Evolutionary conservation across 2,797 vertebrate genomes (phyloP), one percentile per base, ranked within the genome.

Genomic region (Poecilia gillii): DNA sequence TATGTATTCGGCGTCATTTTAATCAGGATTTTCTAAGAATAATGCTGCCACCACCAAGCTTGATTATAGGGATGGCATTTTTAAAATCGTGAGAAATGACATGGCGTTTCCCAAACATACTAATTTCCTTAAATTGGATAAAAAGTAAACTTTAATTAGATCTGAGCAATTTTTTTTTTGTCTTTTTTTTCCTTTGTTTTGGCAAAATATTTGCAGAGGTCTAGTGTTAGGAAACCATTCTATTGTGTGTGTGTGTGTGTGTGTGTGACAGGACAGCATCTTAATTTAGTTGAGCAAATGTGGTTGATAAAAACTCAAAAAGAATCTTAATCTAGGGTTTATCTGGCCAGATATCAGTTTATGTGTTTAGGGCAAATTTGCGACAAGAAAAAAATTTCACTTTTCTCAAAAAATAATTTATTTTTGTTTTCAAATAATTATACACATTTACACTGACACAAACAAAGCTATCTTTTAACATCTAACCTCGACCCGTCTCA

Each of bases 331-430:
- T 23, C 1, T 51, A 51, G 49, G 5, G 2, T 57, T 57, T 12
- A 47, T 18, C 4, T 47, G 46, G 46, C 46, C 6, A 18, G 18
- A 47, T 18, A 18, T 47, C 46, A 47, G 46, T 18, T 16, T 1
- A 46, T 47, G 16, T 47, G 4, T 47, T 47, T 18, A 47, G 46
- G 46, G 4, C 4, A 0, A 18, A 47, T 47, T 18, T 47, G 46
- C 4, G 4, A 47, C 33, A 14, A 33, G 0, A 0, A 6, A 47
- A 3, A 9, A 12, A 28, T 1, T 0, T 13, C 0, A 13, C 25
- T n/a, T 59, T 31, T 31, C 14, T 70, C 53, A 8, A 20, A 76
- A 70, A 81, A 81, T 75, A 76, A 82, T 83, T 90, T 87, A 74
- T 83, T 89, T 76, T 74, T 53, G 81, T 89, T 76, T 74, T 53